Evolutionary conservation across 2,113 vertebrate genomes (phyloP).

Genomic region (Mirounga angustirostris): DNA sequence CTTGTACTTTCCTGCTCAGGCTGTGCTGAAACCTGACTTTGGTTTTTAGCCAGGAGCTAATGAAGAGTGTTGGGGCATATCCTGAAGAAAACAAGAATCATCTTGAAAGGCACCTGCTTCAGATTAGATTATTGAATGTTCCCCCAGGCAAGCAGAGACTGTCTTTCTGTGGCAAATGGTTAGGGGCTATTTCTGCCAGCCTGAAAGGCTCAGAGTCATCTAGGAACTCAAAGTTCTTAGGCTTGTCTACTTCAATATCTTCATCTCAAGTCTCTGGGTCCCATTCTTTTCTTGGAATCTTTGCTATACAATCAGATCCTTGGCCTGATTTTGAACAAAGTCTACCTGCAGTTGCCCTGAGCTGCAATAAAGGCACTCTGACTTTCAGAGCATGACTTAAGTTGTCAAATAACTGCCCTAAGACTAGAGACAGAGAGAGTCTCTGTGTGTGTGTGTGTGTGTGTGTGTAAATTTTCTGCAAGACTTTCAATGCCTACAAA

Average conservation of each 20-base stretch:
- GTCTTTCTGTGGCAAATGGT: conserved; percentile 46
- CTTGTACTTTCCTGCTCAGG: conserved; percentile 66
- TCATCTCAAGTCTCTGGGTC: not conserved
- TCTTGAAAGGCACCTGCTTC: conserved; percentile 75
- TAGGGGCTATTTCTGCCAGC: conserved; percentile 41
- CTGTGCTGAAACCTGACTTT: conserved; percentile 72
- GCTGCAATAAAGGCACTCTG: not conserved
- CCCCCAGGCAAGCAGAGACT: not conserved
- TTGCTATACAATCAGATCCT: not conserved
- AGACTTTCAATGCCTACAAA: not conserved
- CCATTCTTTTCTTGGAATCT: not conserved
- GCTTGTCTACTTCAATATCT: conserved; percentile 5
- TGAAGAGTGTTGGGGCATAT: conserved; percentile 44
- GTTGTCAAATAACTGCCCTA: not conserved
- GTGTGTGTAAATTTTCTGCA: not conserved
- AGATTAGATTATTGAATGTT: conserved; percentile 10
- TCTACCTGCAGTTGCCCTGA: not conserved
- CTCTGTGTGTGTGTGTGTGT: not conserved
- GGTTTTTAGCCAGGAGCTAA: conserved; percentile 66
- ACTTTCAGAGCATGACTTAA: not conserved
- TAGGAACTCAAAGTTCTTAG: conserved; percentile 46
- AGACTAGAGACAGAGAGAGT: not conserved
- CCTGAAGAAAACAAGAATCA: conserved; percentile 68
- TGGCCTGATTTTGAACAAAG: not conserved
- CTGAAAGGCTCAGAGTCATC: conserved; percentile 34